These are phyloP conservation scores for Syngnathus acus DNA, from an alignment of 2,797 vertebrate genomes.

Conservation along the genomic window DNA sequence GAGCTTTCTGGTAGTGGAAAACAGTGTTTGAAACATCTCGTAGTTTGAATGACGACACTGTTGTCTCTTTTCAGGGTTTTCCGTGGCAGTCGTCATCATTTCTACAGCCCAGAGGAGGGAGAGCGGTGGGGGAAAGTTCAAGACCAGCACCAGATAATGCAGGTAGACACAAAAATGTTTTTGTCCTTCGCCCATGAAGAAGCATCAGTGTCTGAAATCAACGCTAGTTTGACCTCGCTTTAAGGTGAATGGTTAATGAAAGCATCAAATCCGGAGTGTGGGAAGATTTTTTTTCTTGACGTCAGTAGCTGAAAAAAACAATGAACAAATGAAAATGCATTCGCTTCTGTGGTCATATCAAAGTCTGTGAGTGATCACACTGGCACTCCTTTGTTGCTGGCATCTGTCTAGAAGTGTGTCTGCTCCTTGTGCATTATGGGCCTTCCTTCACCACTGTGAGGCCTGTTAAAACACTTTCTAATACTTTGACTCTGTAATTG, in stretches of 20 bases:
- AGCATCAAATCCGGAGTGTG: too few relatives aligned
- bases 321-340: background rate
- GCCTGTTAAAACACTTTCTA: background rate
- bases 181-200: too few relatives aligned
- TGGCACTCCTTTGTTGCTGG: too few relatives aligned
- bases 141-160: constrained; percentile 79
- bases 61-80: constrained; percentile 70
- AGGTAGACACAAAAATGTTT: constrained; percentile 60
- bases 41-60: constrained; percentile 6
- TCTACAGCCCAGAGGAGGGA: constrained; percentile 73
- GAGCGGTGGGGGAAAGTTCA: constrained; percentile 71
- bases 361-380: background rate
- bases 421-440: too few relatives aligned
- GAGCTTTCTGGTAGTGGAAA: constrained; percentile 19
- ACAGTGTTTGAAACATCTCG: background rate
- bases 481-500: background rate
- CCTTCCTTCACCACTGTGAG: background rate
- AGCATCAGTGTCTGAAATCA: too few relatives aligned
- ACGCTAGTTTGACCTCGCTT: too few relatives aligned
- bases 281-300: too few relatives aligned
- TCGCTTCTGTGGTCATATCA: background rate
- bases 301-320: background rate
- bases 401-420: background rate
- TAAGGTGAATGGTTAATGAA: background rate
- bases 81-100: constrained; percentile 79